Percentiles rank a stretch among this genome's conserved stretches.
Evolutionary conservation across 2,797 vertebrate genomes (phyloP).

Genomic region (Ctenosaura bakeri): DNA sequence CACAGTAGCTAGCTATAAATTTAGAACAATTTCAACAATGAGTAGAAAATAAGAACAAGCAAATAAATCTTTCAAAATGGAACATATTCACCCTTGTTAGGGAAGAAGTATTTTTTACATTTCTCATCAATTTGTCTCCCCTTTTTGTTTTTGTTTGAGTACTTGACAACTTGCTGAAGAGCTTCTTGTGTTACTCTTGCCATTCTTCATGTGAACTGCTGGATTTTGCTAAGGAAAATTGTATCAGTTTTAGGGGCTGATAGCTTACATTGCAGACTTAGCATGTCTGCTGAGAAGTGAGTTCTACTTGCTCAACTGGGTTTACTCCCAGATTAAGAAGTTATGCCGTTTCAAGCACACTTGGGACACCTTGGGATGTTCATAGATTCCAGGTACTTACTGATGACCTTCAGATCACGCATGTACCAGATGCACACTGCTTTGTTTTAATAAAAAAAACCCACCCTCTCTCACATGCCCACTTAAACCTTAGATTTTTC

Average conservation of each 20-base stretch:
- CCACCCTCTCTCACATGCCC: no score
- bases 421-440: no score
- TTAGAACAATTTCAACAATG: slow-evolving; percentile 35
- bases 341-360: not conserved
- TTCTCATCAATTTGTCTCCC: not conserved
- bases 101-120: not conserved
- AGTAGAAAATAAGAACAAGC: slow-evolving; percentile 6
- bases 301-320: not conserved
- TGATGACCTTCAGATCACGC: no score
- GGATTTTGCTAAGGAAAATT: not conserved
- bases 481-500: no score
- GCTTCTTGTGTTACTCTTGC: not conserved
- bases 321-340: not conserved
- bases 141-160: not conserved
- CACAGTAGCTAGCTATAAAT: not conserved
- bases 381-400: no score
- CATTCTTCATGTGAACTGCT: not conserved
- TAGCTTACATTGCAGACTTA: not conserved
- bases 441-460: no score
- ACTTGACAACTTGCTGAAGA: slow-evolving; percentile 4
- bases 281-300: no score
- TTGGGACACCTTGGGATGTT: no score
- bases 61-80: slow-evolving; percentile 26
- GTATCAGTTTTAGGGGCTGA: not conserved
- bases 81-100: not conserved